These are phyloP conservation scores for Hydrochoerus hydrochaeris DNA, from an alignment of 2,113 vertebrate species.

Conservation along the genomic window DNA sequence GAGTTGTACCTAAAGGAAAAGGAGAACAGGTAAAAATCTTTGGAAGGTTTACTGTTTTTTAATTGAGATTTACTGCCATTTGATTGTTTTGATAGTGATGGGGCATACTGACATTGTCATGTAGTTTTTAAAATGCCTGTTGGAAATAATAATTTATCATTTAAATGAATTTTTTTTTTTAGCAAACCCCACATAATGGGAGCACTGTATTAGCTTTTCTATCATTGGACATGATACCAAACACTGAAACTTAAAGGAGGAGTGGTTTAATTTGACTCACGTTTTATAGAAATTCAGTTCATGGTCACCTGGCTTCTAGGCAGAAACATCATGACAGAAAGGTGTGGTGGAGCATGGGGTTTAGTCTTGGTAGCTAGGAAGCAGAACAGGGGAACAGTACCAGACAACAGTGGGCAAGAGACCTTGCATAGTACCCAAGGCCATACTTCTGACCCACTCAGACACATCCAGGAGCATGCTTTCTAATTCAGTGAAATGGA, in stretches of 20 bases:
- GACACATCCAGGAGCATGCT: neutral
- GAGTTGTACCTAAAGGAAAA: constrained; percentile 98
- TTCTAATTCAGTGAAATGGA: neutral
- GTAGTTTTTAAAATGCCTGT: neutral
- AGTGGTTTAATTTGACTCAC: neutral
- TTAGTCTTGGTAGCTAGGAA: neutral
- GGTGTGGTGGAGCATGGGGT: neutral
- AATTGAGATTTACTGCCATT: neutral
- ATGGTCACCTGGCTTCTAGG: neutral
- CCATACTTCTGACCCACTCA: neutral
- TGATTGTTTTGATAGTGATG: neutral
- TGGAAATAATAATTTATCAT: neutral
- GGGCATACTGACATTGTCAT: neutral
- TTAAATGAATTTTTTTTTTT: neutral
- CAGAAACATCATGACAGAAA: neutral
- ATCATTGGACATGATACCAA: neutral
- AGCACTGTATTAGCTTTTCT: neutral
- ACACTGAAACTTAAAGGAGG: neutral
- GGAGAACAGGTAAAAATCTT: constrained; percentile 94
- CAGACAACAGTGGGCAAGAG: neutral
- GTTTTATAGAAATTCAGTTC: neutral
- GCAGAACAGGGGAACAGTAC: neutral
- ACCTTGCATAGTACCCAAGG: neutral
- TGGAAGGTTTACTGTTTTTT: neutral
- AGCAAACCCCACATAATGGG: neutral